phyloP scores from a whole-genome alignment of 1,140 invertebrate species.

The Meloidogyne hapla region DNA sequence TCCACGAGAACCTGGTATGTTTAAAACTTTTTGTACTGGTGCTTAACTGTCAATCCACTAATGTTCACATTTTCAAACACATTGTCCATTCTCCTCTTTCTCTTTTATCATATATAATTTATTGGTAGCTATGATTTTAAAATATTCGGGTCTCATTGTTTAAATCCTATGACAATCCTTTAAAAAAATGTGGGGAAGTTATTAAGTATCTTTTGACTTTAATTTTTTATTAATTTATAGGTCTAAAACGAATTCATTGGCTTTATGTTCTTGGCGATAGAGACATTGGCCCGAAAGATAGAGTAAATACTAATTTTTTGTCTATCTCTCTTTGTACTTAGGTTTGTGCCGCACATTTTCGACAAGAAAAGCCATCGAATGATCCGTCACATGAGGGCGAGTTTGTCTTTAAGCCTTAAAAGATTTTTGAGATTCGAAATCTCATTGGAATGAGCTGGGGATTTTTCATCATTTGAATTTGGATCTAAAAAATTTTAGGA shows the following conservation, averaged over 20 bases:
- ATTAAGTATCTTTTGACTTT: no score
- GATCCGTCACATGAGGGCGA: conserved; percentile 39
- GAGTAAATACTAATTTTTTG: conserved; percentile 32
- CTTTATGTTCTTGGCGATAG: conserved; percentile 49
- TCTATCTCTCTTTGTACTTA: conserved; percentile 26
- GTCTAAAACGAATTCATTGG: conserved; percentile 48
- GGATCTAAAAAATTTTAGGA: no score
- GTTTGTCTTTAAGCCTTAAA: not conserved
- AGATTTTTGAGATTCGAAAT: not conserved
- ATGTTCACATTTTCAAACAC: no score
- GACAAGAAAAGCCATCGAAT: conserved; percentile 48
- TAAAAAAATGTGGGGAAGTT: no score
- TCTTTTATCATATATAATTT: no score
- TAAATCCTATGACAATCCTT: no score
- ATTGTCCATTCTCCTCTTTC: no score
- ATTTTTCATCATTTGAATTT: no score
- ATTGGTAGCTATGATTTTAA: no score
- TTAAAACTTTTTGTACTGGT: not conserved
- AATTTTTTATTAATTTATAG: not conserved
- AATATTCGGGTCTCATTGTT: no score
- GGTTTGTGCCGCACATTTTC: conserved; percentile 56
- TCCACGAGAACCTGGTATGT: conserved; percentile 48
- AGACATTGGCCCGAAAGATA: conserved; percentile 51
- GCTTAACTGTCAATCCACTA: no score
- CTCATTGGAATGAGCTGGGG: no score